A percentile compares a stretch with the other conserved stretches of the same genome.
Evolutionary conservation across 1,140 invertebrate species (phyloP).

Genomic region (Archivesica marissinica): DNA sequence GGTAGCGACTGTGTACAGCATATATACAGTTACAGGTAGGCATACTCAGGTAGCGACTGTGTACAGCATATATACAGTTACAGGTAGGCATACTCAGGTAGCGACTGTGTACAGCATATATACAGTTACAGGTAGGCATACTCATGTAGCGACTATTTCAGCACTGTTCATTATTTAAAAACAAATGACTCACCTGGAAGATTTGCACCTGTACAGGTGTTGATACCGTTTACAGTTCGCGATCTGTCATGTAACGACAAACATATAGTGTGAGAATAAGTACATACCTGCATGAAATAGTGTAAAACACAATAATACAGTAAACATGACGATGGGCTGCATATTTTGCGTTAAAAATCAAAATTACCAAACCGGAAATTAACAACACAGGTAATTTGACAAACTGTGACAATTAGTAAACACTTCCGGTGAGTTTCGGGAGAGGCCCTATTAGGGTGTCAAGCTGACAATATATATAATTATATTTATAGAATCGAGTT

Average conservation of each 20-base stretch:
- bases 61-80: no score
- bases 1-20: not conserved
- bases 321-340: not conserved
- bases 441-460: no score
- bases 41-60: no score
- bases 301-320: not conserved
- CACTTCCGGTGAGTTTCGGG: slow-evolving; percentile 32
- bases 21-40: not conserved
- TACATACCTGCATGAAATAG: slow-evolving; percentile 12
- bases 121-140: no score
- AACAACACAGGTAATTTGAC: not conserved
- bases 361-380: slow-evolving; percentile 20
- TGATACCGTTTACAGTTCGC: not conserved
- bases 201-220: slow-evolving; percentile 37
- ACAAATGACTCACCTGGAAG: slow-evolving; percentile 26
- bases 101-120: no score
- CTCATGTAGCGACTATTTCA: no score
- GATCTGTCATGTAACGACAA: not conserved
- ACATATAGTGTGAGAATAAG: not conserved
- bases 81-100: no score
- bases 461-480: no score
- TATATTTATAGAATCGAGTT: no score
- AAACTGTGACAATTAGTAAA: slow-evolving; percentile 1
- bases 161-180: not conserved
- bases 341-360: not conserved